Percentiles rank a stretch among this genome's conserved stretches.
phyloP scores from a whole-genome alignment of 2,113 vertebrate species.

The Nycticryphes semicollaris region DNA sequence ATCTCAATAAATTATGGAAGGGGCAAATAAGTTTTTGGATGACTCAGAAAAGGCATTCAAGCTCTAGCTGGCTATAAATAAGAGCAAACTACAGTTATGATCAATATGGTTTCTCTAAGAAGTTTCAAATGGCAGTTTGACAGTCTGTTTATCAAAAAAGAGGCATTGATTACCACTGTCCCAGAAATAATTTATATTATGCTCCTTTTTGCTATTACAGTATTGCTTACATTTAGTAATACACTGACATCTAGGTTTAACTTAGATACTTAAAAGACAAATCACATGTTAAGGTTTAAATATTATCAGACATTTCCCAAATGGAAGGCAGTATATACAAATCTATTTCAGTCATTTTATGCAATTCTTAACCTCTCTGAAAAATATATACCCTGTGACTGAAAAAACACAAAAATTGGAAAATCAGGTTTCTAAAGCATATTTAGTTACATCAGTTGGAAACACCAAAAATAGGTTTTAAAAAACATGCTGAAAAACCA shows the following conservation, averaged over 20 bases:
- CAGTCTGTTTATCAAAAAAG: background rate
- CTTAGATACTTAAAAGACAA: background rate
- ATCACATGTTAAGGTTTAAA: background rate
- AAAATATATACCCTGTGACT: background rate
- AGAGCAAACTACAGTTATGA: background rate
- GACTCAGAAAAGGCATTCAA: background rate
- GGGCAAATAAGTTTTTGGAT: background rate
- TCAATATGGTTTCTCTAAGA: conserved; percentile 5
- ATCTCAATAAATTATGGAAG: background rate
- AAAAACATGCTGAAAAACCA: background rate
- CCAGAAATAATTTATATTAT: background rate
- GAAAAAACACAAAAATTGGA: background rate
- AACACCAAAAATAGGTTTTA: background rate
- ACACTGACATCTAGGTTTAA: background rate
- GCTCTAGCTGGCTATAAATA: background rate
- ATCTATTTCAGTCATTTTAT: background rate
- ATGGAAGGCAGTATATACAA: background rate
- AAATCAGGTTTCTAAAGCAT: background rate
- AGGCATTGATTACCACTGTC: background rate
- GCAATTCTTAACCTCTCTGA: background rate
- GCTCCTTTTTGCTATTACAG: background rate
- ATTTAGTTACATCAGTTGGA: background rate
- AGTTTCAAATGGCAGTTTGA: background rate
- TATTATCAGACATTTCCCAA: background rate
- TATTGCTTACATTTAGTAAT: background rate